Conservation (phyloP, 35 echinoderm and acorn worm species). For the Amphiura filiformis region DNA sequence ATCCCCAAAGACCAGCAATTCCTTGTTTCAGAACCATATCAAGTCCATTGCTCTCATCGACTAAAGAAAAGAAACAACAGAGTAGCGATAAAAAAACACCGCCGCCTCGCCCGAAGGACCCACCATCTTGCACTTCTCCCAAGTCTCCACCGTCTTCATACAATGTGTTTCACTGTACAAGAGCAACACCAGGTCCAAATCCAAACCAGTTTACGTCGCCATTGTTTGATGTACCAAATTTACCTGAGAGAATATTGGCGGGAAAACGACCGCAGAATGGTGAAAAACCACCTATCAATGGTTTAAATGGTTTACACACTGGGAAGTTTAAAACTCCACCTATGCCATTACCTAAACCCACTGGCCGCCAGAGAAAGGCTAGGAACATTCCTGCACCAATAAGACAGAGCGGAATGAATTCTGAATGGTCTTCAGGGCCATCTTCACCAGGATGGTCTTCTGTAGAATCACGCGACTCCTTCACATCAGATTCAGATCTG, state of each 20-base stretch:
- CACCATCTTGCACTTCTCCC: neutral
- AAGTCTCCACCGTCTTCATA: neutral
- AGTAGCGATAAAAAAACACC: neutral
- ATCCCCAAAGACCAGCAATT: neutral
- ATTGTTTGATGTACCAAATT: constrained; percentile 2
- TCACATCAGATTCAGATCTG: neutral
- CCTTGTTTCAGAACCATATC: neutral
- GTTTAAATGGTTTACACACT: neutral
- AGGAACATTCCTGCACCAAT: neutral
- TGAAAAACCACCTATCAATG: neutral
- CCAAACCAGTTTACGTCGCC: neutral
- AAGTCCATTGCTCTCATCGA: neutral
- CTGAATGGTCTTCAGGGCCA: neutral
- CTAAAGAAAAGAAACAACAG: neutral
- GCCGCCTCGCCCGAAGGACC: neutral
- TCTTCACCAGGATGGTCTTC: neutral
- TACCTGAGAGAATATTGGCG: neutral
- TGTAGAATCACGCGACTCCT: neutral
- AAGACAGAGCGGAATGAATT: neutral
- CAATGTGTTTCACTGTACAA: neutral
- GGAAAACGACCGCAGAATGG: neutral
- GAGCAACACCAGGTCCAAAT: neutral
- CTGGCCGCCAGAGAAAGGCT: neutral
- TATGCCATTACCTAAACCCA: neutral
- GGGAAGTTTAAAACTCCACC: neutral